Base-by-base conservation (phyloP, 2,797 vertebrate genomes). In the Rhabdophis nuchalis region DNA sequence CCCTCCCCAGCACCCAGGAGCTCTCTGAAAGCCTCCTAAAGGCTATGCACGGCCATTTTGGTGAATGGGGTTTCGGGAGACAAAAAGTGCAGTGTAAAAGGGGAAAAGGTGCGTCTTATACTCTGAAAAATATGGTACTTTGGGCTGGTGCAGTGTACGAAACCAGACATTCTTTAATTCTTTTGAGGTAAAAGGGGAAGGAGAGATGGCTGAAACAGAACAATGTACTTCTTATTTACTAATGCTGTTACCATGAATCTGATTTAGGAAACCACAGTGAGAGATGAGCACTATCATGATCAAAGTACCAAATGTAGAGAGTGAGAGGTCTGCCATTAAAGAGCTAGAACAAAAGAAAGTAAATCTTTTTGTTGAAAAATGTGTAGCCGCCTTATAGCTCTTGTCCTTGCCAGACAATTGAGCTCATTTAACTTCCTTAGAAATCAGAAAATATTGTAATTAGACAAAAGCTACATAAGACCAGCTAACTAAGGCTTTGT, bases 371-470 rank as follows among this genome's bases (percentile, higher is more conserved):
- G 89, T 64, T 61, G 57, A 46, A 85, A 88, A 93, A 91, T 93
- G 90, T 61, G 57, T 46, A 56, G 41, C 54, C 1, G 86, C 61
- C 89, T 90, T 88, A 61, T 41, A 88, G 54, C 86, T 90, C 64
- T 85, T 68, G 61, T 52, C 86, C 92, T 52, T 88, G 56, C 64
- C 68, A 61, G 68, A 93, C 92, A 93, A 93, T 91, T 57, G 86
- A 88, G 92, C 89, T 93, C 92, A 93, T 93, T 91, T 93, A 91
- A 88, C 68, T 41, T 82, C 50, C 89, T 91, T 91, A 61, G 89
- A 93, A 93, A 93, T 90, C 86, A 93, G 86, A 61, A 93, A 93
- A 87, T 91, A 88, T 93, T 91, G 64, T 86, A 88, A 64, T 50
- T 88, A 32, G 29, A 85, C 86, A 90, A 93, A 92, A 90, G 50